A percentile compares a stretch with the other conserved stretches of the same genome.
phyloP scores from a whole-genome alignment of 1,140 invertebrate genomes.

The Calliphora vicina region DNA sequence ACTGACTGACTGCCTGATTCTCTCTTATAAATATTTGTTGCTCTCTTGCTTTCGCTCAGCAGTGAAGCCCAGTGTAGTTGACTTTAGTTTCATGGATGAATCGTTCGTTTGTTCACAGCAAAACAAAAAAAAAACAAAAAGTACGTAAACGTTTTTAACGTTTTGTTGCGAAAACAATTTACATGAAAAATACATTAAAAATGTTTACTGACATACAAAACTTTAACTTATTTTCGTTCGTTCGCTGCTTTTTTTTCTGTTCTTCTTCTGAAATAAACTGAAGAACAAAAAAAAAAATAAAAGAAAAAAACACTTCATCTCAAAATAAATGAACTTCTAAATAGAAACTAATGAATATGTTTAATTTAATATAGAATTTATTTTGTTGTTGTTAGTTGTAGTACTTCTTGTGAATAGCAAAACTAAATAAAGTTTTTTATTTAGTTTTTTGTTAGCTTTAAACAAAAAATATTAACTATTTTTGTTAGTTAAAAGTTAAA shows the following conservation, averaged over 20 bases:
- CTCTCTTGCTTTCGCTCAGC: not conserved
- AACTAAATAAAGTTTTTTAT: no score
- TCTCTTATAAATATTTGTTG: not conserved
- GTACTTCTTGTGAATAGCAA: not conserved
- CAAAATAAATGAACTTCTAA: not conserved
- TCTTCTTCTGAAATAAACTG: not conserved
- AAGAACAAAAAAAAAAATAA: not conserved
- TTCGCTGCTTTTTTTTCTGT: not conserved
- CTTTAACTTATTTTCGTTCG: slow-evolving; percentile 20
- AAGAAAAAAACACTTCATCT: not conserved
- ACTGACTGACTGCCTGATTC: no score
- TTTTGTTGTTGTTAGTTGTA: not conserved
- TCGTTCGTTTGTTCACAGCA: not conserved
- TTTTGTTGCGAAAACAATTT: slow-evolving; percentile 34
- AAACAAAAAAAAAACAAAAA: not conserved
- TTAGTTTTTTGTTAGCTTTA: no score
- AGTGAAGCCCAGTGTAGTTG: not conserved
- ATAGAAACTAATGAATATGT: not conserved
- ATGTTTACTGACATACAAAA: slow-evolving; percentile 34
- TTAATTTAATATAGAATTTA: not conserved
- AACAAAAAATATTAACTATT: no score
- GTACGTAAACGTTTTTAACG: slow-evolving; percentile 21
- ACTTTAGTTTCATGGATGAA: slow-evolving; percentile 37
- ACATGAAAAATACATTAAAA: slow-evolving; percentile 35
- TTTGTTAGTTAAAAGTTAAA: no score